Evolutionary conservation across 2,113 vertebrate species (phyloP).

Genomic region (Sphaerodactylus townsendi): DNA sequence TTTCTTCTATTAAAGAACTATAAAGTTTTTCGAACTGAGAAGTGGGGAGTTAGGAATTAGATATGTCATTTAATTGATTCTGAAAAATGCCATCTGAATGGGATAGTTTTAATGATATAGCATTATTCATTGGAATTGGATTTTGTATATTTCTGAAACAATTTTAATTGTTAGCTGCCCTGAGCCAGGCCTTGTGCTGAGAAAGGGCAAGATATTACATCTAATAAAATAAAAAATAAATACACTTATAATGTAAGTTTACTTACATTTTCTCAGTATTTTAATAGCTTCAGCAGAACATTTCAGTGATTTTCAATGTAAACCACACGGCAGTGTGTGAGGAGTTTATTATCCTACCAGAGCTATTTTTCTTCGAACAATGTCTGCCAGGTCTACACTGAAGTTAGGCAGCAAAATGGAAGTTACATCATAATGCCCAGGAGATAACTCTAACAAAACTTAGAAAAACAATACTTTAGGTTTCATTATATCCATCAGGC

Average conservation of each 20-base stretch:
- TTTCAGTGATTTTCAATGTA: slow-evolving; percentile 27
- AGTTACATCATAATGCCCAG: slow-evolving; percentile 45
- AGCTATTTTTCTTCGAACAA: slow-evolving; percentile 39
- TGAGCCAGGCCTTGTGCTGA: no score
- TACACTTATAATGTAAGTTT: slow-evolving; percentile 53
- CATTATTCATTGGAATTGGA: no score
- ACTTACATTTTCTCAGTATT: slow-evolving; percentile 40
- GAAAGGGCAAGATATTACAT: no score
- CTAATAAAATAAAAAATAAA: no score
- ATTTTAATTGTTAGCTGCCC: no score
- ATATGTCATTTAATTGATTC: no score
- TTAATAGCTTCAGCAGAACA: slow-evolving; percentile 27
- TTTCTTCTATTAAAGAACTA: no score
- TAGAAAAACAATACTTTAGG: slow-evolving; percentile 67
- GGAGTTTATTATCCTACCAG: slow-evolving; percentile 27
- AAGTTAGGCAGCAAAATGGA: slow-evolving; percentile 36
- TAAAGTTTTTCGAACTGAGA: no score
- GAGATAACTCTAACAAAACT: slow-evolving; percentile 56
- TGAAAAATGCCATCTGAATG: no score
- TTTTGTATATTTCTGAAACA: no score
- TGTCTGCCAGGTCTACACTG: slow-evolving; percentile 7
- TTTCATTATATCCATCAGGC: slow-evolving; percentile 66
- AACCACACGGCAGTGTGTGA: background rate
- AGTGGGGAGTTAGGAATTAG: no score
- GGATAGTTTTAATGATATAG: no score